Evolutionary conservation across 2,888 invertebrate genomes (phyloP).

Genomic region (Iphiclides podalirius): DNA sequence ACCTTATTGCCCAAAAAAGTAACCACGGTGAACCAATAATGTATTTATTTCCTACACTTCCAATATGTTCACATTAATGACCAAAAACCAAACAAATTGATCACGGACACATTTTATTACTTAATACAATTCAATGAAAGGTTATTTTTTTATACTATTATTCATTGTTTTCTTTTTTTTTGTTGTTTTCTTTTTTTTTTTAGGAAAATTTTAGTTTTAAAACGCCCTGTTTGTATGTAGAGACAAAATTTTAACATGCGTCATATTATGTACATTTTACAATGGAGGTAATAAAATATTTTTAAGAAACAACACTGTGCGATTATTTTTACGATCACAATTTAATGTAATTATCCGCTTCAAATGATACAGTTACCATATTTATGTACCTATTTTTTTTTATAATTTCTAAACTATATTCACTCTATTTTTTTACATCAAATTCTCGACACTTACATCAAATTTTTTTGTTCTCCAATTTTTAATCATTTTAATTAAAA

Average conservation of each 20-base stretch:
- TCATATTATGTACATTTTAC: background rate
- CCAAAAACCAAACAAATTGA: no score
- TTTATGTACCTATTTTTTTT: no score
- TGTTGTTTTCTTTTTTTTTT: background rate
- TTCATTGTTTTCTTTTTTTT: background rate
- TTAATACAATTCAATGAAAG: background rate
- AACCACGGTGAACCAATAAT: no score
- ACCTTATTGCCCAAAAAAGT: no score
- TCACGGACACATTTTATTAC: background rate
- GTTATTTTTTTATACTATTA: background rate
- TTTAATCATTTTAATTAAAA: no score
- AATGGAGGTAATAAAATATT: conserved; percentile 1
- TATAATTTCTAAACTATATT: no score
- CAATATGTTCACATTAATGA: no score
- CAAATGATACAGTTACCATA: no score
- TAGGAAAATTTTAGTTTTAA: background rate
- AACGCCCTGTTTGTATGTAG: background rate
- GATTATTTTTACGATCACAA: background rate
- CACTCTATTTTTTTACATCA: no score
- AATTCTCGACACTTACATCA: no score
- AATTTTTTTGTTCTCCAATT: no score
- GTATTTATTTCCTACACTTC: no score
- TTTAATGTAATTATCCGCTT: background rate
- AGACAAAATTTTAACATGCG: conserved; percentile 1
- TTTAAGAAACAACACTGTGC: background rate